Evolutionary conservation across 2,113 vertebrate genomes (phyloP).

Genomic region (Psephotus haematonotus): DNA sequence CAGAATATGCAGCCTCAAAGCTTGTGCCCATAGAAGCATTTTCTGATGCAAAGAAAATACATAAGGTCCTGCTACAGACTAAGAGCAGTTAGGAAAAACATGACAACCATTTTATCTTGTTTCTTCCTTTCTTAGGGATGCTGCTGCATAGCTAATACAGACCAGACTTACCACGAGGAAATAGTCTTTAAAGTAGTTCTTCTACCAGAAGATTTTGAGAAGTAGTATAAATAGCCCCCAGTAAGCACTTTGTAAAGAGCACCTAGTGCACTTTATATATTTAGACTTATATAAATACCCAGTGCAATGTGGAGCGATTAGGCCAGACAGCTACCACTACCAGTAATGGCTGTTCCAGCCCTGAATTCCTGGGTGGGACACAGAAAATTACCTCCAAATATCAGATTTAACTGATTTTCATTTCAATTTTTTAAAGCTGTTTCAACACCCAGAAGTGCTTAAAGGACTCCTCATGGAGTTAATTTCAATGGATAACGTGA

Average conservation of each 20-base stretch:
- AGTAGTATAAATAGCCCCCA: not conserved
- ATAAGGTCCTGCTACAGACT: not conserved
- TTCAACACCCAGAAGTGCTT: not conserved
- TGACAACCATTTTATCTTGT: not conserved
- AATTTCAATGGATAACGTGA: not conserved
- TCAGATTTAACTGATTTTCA: not conserved
- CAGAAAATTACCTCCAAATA: constrained; percentile 28
- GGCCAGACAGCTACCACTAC: not conserved
- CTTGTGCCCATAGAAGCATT: not conserved
- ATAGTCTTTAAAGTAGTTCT: not conserved
- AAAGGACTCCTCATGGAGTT: not conserved
- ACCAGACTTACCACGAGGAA: not conserved
- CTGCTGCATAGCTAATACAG: not conserved
- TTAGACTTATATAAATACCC: not conserved
- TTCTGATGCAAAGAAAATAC: not conserved
- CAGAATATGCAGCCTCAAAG: not conserved
- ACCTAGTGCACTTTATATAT: not conserved
- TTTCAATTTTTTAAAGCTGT: not conserved
- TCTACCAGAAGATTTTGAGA: not conserved
- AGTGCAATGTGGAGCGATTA: not conserved
- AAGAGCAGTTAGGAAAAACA: not conserved
- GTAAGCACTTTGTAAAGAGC: not conserved
- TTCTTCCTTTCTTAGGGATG: not conserved
- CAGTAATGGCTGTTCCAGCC: not conserved
- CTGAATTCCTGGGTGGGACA: constrained; percentile 6